These are phyloP conservation scores for Hycleus phaleratus DNA, from an alignment of 1,140 invertebrate genomes.

Conservation along the genomic window DNA sequence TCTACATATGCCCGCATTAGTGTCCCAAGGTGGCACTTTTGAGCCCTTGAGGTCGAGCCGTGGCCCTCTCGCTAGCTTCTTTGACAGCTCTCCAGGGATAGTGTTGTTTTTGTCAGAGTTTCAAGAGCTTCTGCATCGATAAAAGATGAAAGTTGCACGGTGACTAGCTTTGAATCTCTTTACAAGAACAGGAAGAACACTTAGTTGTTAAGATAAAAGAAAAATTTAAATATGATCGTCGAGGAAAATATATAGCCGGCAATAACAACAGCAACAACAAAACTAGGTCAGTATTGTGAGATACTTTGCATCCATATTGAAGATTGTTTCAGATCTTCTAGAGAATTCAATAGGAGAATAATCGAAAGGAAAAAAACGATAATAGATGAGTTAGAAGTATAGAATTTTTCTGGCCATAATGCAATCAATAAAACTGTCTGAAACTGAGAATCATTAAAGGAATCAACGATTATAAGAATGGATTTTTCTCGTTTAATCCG, in stretches of 20 bases:
- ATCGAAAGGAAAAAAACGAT: too few relatives aligned
- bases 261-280: too few relatives aligned
- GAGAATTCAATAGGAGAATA: too few relatives aligned
- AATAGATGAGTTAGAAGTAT: too few relatives aligned
- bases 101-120: slow-evolving; percentile 23
- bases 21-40: slow-evolving; percentile 13
- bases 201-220: slow-evolving; percentile 17
- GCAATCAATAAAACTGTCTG: slow-evolving; percentile 27
- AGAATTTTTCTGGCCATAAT: slow-evolving; percentile 18
- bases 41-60: slow-evolving; percentile 11
- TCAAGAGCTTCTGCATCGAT: slow-evolving; percentile 23
- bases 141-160: slow-evolving; percentile 13
- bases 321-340: too few relatives aligned
- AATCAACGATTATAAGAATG: slow-evolving; percentile 35
- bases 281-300: too few relatives aligned
- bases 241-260: too few relatives aligned
- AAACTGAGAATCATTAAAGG: slow-evolving; percentile 34
- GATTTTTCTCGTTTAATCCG: slow-evolving; percentile 31
- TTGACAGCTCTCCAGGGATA: slow-evolving; percentile 19
- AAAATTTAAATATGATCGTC: slow-evolving; percentile 1
- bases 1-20: not conserved
- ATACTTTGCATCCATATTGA: too few relatives aligned
- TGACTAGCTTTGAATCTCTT: slow-evolving; percentile 14
- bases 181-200: slow-evolving; percentile 2
- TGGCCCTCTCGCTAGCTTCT: slow-evolving; percentile 9